Base-by-base conservation (phyloP, 2,113 vertebrate genomes). In the Eubucco bourcierii region DNA sequence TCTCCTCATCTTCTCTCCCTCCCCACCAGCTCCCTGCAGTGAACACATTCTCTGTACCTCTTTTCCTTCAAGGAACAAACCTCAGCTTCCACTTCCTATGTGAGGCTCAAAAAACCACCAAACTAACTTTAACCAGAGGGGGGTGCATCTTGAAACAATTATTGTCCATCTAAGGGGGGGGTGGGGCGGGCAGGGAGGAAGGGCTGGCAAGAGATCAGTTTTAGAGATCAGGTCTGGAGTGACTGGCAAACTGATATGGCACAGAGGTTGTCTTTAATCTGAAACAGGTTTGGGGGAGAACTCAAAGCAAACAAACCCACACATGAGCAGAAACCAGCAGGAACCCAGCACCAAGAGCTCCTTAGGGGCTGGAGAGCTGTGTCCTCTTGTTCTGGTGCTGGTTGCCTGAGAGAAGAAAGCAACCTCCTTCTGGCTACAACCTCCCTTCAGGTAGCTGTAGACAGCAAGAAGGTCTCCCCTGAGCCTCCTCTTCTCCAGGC, bases 111-210 rank as follows among this genome's bases (percentile, higher is more conserved):
- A 83, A 94, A 91, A 95, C 65, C 81, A 37, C 80, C 37, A 93
- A 94, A 84, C 66, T n/a, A 94, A 41, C 39, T 64, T 97, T 87
- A 94, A 96, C 96, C 94, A 97, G 97, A 97, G 72, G 88, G 92
- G 91, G 95, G 92, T 93, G 87, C 14, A 92, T 77, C 94, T 96
- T 95, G 95, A 95, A 97, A 94, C 96, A 97, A 95, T 97, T 95
- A 94, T 65, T 96, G 95, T 90, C 96, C 95, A 77, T 75, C 92
- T 12, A 93, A 83, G 41, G 41, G 11, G 8, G 46, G 47, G 91
- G 70, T n/a, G n/a, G n/a, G n/a, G n/a, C n/a, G 33, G 82, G 89
- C 41, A 41, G 41, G 41, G 76, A 82, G 92, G 87, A 93, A 78
- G 93, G 87, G 79, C 13, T 83, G 73, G 84, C 73, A 64, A 71